Percentiles rank a stretch among this genome's conserved stretches.
Conservation (phyloP, 2,113 vertebrate genomes). For the Lutjanus erythropterus region DNA sequence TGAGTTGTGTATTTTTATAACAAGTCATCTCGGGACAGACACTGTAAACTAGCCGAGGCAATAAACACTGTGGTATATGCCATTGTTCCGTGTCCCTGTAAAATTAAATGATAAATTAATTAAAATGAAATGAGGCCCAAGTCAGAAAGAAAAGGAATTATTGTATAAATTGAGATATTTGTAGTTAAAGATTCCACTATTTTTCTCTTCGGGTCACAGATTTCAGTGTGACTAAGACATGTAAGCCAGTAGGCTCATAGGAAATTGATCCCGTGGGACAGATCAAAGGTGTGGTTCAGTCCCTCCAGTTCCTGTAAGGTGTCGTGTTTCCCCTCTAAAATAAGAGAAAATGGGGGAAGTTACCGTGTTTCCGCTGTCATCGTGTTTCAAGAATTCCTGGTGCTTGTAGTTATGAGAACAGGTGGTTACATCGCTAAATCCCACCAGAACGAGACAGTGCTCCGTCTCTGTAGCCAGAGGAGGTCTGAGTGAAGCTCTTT, state of each 20-base stretch:
- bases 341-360: constrained; percentile 19
- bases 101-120: background rate
- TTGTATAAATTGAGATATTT: background rate
- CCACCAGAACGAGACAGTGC: constrained; percentile 9
- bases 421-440: constrained; percentile 38
- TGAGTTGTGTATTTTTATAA: constrained; percentile 40
- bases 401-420: constrained; percentile 35
- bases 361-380: constrained; percentile 37
- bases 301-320: constrained; percentile 9
- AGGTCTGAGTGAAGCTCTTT: constrained; percentile 43
- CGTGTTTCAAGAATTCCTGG: constrained; percentile 45
- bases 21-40: background rate
- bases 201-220: background rate
- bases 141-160: background rate
- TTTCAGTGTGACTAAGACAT: background rate
- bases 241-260: background rate
- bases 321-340: constrained; percentile 28
- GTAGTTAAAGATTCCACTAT: background rate
- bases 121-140: background rate
- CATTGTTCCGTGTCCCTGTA: too few relatives aligned
- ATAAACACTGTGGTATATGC: too few relatives aligned
- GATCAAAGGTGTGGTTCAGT: constrained; percentile 44
- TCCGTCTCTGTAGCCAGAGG: constrained; percentile 18
- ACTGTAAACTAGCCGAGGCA: too few relatives aligned
- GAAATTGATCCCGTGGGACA: constrained; percentile 4